These are phyloP conservation scores for Psilopsiagon aymara DNA, from an alignment of 2,113 vertebrate species.

Conservation along the genomic window DNA sequence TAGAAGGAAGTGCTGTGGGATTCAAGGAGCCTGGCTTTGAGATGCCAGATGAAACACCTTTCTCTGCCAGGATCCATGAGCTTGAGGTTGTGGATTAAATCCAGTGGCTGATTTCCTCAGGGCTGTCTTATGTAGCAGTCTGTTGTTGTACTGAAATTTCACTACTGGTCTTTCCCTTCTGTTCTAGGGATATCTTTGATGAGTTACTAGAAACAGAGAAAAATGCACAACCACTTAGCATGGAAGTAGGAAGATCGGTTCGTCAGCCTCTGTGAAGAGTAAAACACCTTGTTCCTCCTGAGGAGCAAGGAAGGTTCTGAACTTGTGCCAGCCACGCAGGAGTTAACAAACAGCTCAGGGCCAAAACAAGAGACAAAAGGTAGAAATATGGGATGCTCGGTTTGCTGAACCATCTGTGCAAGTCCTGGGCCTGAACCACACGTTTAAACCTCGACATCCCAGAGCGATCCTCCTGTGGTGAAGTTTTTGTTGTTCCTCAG, in stretches of 20 bases:
- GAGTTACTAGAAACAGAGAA: slow-evolving; percentile 92
- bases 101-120: background rate
- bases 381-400: slow-evolving; percentile 1
- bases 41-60: background rate
- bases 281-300: slow-evolving; percentile 45
- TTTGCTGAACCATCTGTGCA: slow-evolving; percentile 58
- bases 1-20: background rate
- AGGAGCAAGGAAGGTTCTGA: slow-evolving; percentile 54
- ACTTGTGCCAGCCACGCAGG: slow-evolving; percentile 64
- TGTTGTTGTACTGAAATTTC: background rate
- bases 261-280: slow-evolving; percentile 74
- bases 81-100: background rate
- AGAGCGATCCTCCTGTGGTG: slow-evolving; percentile 56
- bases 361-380: slow-evolving; percentile 68
- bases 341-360: slow-evolving; percentile 79
- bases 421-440: slow-evolving; percentile 59
- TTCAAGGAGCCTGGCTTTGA: background rate
- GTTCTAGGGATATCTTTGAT: slow-evolving; percentile 91
- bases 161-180: background rate
- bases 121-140: background rate
- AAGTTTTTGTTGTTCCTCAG: slow-evolving; percentile 68
- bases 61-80: background rate
- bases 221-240: slow-evolving; percentile 70
- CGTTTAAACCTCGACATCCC: slow-evolving; percentile 42
- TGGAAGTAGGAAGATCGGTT: slow-evolving; percentile 71